Base-by-base conservation (phyloP, 2,888 invertebrate genomes). In the Pristionchus mayeri region DNA sequence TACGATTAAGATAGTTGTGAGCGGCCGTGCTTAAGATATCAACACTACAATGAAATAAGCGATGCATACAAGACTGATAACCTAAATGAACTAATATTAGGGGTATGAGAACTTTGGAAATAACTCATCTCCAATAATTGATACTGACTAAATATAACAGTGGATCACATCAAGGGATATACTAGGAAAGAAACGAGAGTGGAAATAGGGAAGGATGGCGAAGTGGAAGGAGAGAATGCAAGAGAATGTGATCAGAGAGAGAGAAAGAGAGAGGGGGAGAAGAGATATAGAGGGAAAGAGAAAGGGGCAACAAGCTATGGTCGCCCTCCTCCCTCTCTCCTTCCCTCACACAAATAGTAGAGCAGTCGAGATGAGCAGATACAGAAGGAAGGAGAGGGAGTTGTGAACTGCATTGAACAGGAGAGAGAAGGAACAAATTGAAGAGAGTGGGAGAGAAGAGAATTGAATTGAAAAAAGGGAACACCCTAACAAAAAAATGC, bases 301-400 rank as follows among this genome's bases (percentile, higher is more conserved):
- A 79, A 30, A 30, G 54, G 76, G 48, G 27, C 76, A 48, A 76
- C 76, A 76, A 76, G 76, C 76, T 76, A 50, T 76, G 76, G 44
- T 76, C 48, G 30, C 16, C 48, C 44, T 16, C 75, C 44, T 50
- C n/a, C 18, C 16, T 71, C 24, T 21, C 40, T 18, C 37, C 40
- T 40, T 11, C n/a, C 30, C 48, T 48, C n/a, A 48, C 48, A 76
- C 76, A 76, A 76, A 76, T 48, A 76, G 48, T n/a, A 40, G 75
- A 76, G 40, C 6, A 40, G 76, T 27, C 27, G 37, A 76, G 57
- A 80, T 34, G 44, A 80, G 34, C 34, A 21, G 50, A 54, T 34
- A 54, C 24, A 80, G 48, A 57, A 80, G 37, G 37, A 54, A 80
- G 57, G 54, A 76, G 48, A 48, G 75, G 18, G 44, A 50, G 48